These are phyloP conservation scores for Anoplius nigerrimus DNA, from an alignment of 2,888 invertebrate species.

Conservation along the genomic window DNA sequence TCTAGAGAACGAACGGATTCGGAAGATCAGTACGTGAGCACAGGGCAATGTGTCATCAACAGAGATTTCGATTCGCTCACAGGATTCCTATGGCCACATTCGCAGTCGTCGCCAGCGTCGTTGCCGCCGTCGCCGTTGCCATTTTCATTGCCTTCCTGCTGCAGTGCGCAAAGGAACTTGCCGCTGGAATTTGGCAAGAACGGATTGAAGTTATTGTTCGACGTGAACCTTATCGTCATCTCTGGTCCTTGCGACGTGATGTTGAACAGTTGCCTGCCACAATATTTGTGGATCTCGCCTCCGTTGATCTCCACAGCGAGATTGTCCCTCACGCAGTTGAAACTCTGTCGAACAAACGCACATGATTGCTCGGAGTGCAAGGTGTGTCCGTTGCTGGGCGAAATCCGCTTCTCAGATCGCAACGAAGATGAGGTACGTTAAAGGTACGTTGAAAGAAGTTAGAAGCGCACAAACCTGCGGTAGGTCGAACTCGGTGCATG, in stretches of 20 bases:
- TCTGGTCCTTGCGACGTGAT: constrained; percentile 57
- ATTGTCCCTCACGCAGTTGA: constrained; percentile 75
- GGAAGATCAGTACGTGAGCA: not conserved
- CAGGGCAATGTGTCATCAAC: not conserved
- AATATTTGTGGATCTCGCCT: constrained; percentile 77
- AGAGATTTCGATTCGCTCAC: constrained; percentile 56
- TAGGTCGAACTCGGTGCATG: constrained; percentile 75
- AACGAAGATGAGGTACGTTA: not conserved
- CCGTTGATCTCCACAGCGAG: constrained; percentile 76
- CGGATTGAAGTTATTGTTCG: no score
- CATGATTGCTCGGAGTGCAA: not conserved
- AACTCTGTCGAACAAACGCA: constrained; percentile 68
- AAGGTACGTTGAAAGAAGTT: not conserved
- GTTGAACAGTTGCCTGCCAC: constrained; percentile 75
- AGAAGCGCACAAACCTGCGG: constrained; percentile 74
- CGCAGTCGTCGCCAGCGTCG: constrained; percentile 67
- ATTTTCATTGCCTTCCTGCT: constrained; percentile 28
- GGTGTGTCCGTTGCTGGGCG: not conserved
- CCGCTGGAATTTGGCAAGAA: not conserved
- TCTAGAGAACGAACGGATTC: constrained; percentile 61
- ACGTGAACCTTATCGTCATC: constrained; percentile 56
- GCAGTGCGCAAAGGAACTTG: not conserved
- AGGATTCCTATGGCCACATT: constrained; percentile 78
- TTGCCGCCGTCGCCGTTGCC: no score
- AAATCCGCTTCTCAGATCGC: not conserved